These are phyloP conservation scores for Dendrophyllia cribrosa DNA, from an alignment of 64 coral and sea anemone species.

Conservation along the genomic window DNA sequence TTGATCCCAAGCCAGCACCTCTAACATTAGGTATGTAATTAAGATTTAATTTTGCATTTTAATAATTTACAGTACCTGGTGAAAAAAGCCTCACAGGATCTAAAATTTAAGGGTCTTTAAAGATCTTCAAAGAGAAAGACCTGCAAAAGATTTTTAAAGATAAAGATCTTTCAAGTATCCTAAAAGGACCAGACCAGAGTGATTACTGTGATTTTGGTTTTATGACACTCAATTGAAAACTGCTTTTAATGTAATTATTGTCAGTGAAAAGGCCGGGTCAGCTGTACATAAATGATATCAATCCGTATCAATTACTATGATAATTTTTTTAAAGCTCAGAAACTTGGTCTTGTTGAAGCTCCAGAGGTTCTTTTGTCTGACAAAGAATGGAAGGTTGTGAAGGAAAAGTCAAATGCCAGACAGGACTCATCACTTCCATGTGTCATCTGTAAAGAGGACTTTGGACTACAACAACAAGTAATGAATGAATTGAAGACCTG, in stretches of 20 bases:
- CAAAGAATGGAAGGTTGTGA: conserved; percentile 92
- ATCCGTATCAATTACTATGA: not conserved
- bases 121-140: no score
- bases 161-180: no score
- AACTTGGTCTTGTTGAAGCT: conserved; percentile 88
- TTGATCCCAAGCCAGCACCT: conserved; percentile 90
- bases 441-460: conserved; percentile 99
- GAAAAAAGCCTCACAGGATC: no score
- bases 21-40: conserved; percentile 73
- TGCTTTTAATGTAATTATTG: no score
- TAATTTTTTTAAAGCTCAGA: conserved; percentile 77
- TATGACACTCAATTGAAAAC: no score
- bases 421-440: conserved; percentile 90
- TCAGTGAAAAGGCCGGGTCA: no score
- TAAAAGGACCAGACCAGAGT: no score
- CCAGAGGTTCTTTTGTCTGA: conserved; percentile 82
- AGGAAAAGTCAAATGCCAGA: conserved; percentile 91
- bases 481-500: not conserved
- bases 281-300: no score
- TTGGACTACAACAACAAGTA: conserved; percentile 95
- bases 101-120: no score
- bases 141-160: no score
- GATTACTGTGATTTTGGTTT: no score
- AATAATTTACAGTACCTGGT: not conserved
- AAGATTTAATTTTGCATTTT: not conserved